Conservation (phyloP, 2,888 invertebrate species). For the Eutolmus rufibarbis region DNA sequence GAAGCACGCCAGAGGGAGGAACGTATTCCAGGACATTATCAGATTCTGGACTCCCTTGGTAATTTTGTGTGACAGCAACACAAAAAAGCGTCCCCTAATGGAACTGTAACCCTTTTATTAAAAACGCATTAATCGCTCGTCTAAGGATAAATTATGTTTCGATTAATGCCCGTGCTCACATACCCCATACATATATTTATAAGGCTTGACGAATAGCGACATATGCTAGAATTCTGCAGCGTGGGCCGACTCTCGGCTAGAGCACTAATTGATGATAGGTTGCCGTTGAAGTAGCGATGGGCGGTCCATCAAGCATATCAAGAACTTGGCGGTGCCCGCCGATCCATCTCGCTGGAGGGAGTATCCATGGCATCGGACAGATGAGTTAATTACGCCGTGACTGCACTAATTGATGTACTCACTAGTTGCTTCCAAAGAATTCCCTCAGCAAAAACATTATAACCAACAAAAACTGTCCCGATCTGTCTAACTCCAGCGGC, state of each 20-base stretch:
- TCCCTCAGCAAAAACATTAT: not conserved
- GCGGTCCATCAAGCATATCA: not conserved
- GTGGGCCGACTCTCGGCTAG: not conserved
- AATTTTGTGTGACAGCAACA: not conserved
- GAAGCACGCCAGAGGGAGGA: not conserved
- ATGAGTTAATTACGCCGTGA: not conserved
- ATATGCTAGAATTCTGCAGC: slow-evolving; percentile 17
- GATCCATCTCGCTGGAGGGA: not conserved
- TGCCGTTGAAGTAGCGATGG: not conserved
- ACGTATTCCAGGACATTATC: slow-evolving; percentile 13
- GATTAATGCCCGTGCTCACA: not conserved
- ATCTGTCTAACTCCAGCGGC: not conserved
- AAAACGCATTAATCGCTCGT: slow-evolving; percentile 37
- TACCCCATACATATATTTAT: not conserved
- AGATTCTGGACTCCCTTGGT: slow-evolving; percentile 10
- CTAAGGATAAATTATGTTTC: not conserved
- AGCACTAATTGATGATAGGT: slow-evolving; percentile 22
- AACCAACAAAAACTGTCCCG: not conserved
- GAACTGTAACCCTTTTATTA: slow-evolving; percentile 39
- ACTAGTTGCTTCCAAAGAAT: not conserved
- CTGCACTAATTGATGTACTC: not conserved
- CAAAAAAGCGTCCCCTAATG: slow-evolving; percentile 32
- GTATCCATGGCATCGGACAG: not conserved
- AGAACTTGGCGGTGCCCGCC: not conserved
- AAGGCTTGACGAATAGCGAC: not conserved